phyloP scores from a whole-genome alignment of 2,113 vertebrate genomes.

The Ellobius talpinus region DNA sequence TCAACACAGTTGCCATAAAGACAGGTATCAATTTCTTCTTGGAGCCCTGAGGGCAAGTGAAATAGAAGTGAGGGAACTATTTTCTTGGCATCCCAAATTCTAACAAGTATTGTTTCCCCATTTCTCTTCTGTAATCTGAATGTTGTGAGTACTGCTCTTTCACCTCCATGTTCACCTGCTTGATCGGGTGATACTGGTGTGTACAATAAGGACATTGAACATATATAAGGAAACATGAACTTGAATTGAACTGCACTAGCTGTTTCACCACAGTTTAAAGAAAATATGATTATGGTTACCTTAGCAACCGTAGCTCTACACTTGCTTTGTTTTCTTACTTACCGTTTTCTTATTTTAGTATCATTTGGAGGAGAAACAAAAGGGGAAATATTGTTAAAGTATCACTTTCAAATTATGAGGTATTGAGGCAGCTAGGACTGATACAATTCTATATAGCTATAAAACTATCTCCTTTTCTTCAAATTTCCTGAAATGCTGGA shows the following conservation, averaged over 20 bases:
- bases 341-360: slow-evolving; percentile 44
- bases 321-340: slow-evolving; percentile 63
- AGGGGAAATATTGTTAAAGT: slow-evolving; percentile 20
- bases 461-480: slow-evolving; percentile 37
- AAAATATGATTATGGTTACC: slow-evolving; percentile 66
- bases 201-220: background rate
- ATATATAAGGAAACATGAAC: slow-evolving; percentile 52
- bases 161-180: background rate
- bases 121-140: background rate
- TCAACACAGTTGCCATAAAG: background rate
- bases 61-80: background rate
- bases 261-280: slow-evolving; percentile 53
- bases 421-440: slow-evolving; percentile 32
- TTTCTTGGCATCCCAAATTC: background rate
- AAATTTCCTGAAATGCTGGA: slow-evolving; percentile 35
- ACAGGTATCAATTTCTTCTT: background rate
- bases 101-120: background rate
- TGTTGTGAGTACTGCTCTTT: background rate
- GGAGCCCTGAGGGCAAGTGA: background rate
- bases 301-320: slow-evolving; percentile 64
- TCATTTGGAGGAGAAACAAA: slow-evolving; percentile 65
- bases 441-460: background rate
- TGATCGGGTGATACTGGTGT: background rate
- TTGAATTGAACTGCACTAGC: slow-evolving; percentile 58
- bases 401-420: slow-evolving; percentile 62